Evolutionary conservation across 2,797 vertebrate species (phyloP), one percentile per base, ranked within the genome.

Genomic region (Sebastes oblongus): DNA sequence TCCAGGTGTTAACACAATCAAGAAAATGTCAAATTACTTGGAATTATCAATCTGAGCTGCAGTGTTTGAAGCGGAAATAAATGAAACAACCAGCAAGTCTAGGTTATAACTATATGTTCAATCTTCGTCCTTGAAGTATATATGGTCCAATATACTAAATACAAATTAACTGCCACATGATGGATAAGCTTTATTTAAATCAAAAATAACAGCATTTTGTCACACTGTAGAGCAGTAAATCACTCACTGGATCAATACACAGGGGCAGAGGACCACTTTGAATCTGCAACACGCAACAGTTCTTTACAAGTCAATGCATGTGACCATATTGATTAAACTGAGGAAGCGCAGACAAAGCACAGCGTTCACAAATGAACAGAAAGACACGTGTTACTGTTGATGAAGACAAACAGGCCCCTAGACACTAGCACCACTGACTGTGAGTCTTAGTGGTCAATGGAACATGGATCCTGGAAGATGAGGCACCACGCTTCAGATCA

Each of bases 351-450:
- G 75, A 77, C 66, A 75, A 72, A 61, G 65, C 55, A 73, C 66
- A 78, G 25, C 32, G 74, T 50, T 75, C 6, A 8, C 73, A 77
- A 86, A 83, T 82, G 80, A 86, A 66, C 32, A 25, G n/a, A 76
- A 42, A 74, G 78, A 80, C 77, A 82, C 66, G 8, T 55, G 80
- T 77, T 81, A 24, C 62, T 24, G 18, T 66, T 82, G 81, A 93
- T 82, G 76, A 89, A 92, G 86, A 90, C 86, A 78, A 84, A 87
- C 79, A 87, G 69, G 82, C 74, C 81, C 67, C 71, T 46, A 25
- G 77, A 79, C 74, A 79, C 75, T 82, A 61, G 77, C 75, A 69
- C 62, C 30, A 72, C 59, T 60, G 75, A 80, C 84, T 88, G 80
- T 11, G 24, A 75, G 58, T 66, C 74, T 66, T 39, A 11, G 20